These are phyloP conservation scores for Nesoenas mayeri DNA, from an alignment of 2,113 vertebrate species.

Conservation along the genomic window DNA sequence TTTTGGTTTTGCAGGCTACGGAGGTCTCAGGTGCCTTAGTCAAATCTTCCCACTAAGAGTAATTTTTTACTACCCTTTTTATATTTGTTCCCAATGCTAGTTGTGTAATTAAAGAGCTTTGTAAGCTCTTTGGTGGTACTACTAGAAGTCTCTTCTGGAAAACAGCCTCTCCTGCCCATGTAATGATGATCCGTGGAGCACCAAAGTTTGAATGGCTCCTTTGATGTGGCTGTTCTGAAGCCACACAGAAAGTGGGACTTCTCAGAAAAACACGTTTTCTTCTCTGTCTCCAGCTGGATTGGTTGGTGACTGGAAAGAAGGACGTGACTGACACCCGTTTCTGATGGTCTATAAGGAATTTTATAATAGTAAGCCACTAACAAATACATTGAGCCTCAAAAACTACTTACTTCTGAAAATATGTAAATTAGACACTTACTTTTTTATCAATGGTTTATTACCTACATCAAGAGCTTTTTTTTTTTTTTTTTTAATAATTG, in stretches of 20 bases:
- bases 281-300: background rate
- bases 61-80: background rate
- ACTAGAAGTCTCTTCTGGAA: background rate
- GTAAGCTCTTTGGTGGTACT: background rate
- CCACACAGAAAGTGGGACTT: background rate
- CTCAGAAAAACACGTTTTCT: background rate
- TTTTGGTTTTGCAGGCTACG: background rate
- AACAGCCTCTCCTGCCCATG: background rate
- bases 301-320: background rate
- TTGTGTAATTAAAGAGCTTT: background rate
- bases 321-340: rapidly evolving
- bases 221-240: background rate
- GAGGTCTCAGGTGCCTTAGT: background rate
- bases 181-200: rapidly evolving
- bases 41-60: background rate
- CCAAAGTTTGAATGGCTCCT: background rate
- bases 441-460: background rate
- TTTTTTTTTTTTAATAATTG: background rate
- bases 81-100: rapidly evolving
- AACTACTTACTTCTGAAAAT: background rate
- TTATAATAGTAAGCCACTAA: background rate
- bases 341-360: background rate
- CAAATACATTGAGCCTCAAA: background rate
- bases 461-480: background rate
- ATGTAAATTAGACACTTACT: background rate